Evolutionary conservation across 1,140 invertebrate species (phyloP).

Genomic region (Maniola jurtina): DNA sequence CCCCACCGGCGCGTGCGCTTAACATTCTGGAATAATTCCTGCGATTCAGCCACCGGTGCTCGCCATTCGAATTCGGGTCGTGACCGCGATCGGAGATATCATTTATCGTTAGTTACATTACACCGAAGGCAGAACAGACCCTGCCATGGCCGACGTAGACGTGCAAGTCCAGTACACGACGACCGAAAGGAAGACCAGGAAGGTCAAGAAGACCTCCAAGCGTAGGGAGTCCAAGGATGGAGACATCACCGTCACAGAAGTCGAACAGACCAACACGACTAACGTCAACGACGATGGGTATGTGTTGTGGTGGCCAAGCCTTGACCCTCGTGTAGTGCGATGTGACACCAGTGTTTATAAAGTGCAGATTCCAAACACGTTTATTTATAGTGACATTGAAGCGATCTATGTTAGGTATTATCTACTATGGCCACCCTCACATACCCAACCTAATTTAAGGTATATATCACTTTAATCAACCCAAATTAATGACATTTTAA

Average conservation of each 20-base stretch:
- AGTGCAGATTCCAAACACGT: slow-evolving; percentile 57
- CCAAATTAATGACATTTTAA: not conserved
- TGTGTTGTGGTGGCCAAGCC: slow-evolving; percentile 82
- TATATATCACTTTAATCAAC: slow-evolving; percentile 43
- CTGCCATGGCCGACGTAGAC: slow-evolving; percentile 91
- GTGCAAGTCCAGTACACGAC: slow-evolving; percentile 89
- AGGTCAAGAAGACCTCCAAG: slow-evolving; percentile 92
- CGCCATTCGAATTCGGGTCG: slow-evolving; percentile 78
- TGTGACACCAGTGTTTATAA: slow-evolving; percentile 54
- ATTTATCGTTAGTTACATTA: slow-evolving; percentile 38
- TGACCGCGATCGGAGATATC: slow-evolving; percentile 75
- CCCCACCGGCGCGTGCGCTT: slow-evolving; percentile 67
- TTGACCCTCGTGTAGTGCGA: slow-evolving; percentile 58
- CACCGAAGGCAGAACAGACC: slow-evolving; percentile 43
- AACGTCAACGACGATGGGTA: slow-evolving; percentile 87
- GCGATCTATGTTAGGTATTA: slow-evolving; percentile 27
- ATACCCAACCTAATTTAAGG: slow-evolving; percentile 83
- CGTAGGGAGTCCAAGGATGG: slow-evolving; percentile 87
- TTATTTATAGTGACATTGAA: slow-evolving; percentile 45
- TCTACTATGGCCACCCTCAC: slow-evolving; percentile 79
- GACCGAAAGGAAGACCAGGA: slow-evolving; percentile 91
- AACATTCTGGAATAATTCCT: slow-evolving; percentile 78
- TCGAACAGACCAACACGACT: slow-evolving; percentile 85
- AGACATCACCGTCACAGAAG: slow-evolving; percentile 90
- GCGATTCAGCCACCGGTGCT: slow-evolving; percentile 69